Evolutionary conservation across 2,797 vertebrate species (phyloP).

Genomic region (Sebastes itinus): DNA sequence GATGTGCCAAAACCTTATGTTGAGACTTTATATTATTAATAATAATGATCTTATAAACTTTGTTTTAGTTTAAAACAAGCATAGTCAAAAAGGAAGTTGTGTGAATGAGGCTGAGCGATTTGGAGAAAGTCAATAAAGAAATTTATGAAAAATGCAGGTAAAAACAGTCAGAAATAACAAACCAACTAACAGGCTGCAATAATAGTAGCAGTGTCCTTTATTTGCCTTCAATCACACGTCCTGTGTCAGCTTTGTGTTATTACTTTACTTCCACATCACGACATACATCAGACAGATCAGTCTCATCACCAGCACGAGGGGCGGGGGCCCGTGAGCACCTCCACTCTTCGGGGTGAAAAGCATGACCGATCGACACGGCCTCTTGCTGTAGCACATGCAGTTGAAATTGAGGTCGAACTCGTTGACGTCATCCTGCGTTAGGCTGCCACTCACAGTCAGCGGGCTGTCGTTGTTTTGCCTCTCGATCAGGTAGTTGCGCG

Average conservation of each 20-base stretch:
- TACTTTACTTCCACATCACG: neutral
- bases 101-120: neutral
- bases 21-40: neutral
- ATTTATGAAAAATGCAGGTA: neutral
- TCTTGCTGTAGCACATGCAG: constrained; percentile 80
- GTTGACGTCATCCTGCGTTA: constrained; percentile 79
- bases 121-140: neutral
- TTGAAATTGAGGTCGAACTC: constrained; percentile 75
- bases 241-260: neutral
- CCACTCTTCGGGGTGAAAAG: neutral
- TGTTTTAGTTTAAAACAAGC: neutral
- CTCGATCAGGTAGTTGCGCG: constrained; percentile 73
- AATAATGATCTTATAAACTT: neutral
- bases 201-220: neutral
- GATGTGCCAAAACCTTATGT: too few relatives aligned
- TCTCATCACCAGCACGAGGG: neutral
- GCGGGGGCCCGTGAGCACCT: neutral
- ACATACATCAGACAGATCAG: constrained; percentile 3
- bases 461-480: constrained; percentile 38
- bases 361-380: constrained; percentile 30
- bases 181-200: neutral
- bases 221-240: neutral
- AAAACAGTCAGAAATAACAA: neutral
- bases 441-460: constrained; percentile 74
- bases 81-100: neutral